phyloP scores from a whole-genome alignment of 1,140 invertebrate genomes.

The Pentalonia nigronervosa region DNA sequence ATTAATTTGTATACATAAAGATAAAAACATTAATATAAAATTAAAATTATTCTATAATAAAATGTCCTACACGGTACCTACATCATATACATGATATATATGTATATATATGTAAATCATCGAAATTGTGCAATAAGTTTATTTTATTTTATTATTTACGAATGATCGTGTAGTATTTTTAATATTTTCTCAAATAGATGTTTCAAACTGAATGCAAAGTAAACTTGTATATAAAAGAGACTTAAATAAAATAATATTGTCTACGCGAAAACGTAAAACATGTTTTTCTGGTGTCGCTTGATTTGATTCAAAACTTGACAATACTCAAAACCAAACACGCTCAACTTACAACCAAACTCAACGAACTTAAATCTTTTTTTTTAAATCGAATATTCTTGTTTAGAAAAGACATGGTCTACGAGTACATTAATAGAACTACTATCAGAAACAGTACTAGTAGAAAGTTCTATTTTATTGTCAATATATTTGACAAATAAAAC shows the following conservation, averaged over 20 bases:
- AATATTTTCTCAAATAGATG: neutral
- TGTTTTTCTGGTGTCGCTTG: too few species aligned
- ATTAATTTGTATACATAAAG: too few species aligned
- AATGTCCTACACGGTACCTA: too few species aligned
- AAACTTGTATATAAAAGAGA: too few species aligned
- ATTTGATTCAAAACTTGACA: neutral
- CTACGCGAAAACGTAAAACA: too few species aligned
- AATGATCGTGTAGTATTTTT: neutral
- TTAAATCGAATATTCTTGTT: neutral
- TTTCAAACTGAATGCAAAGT: neutral
- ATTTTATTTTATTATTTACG: too few species aligned
- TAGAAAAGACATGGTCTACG: neutral
- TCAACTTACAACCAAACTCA: neutral
- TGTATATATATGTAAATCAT: too few species aligned
- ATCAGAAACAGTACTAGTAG: too few species aligned
- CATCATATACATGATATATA: too few species aligned
- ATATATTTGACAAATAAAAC: neutral
- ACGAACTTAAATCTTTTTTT: neutral
- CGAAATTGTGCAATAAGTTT: too few species aligned
- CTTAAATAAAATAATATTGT: too few species aligned
- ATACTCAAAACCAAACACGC: neutral
- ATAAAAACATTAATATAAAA: too few species aligned
- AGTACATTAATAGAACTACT: neutral
- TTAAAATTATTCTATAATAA: neutral
- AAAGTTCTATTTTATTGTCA: neutral